Base-by-base conservation (phyloP, 2,113 vertebrate genomes). In the Anhinga anhinga region DNA sequence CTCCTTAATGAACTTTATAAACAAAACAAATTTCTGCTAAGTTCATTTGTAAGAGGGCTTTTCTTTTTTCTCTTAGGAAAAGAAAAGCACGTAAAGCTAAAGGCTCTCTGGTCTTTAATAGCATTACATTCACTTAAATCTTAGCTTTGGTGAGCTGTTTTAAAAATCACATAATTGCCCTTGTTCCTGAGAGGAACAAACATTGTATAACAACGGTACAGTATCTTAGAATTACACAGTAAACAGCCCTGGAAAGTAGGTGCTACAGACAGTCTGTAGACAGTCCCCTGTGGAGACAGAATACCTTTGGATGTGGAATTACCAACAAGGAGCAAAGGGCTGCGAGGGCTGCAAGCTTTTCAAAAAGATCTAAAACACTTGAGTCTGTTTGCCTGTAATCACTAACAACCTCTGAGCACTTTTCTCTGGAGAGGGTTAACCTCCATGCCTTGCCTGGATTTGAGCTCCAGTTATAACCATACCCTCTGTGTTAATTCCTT, bases 1-100 rank as follows among this genome's bases (percentile, higher is more conserved):
- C 89, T 94, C 66, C 94, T 96, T 97, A 96, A 66, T 34, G 84
- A 97, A 95, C 85, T 92, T 93, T 44, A 92, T 91, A 95, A 97
- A 93, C 95, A 96, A 97, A 97, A 96, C 70, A 96, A 97, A 95
- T 82, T 88, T 92, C 77, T 93, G 81, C 97, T 95, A 58, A 72
- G 26, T 94, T 95, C 69, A 94, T 93, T 72, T 80, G 58, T 76
- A 77, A 93, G 78, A 77, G 40, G 44, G 61, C 30, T 27, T 34
- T 38, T 40, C 38, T 40, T 53, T n/a, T 74, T 65, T 79, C 88
- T 82, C 12, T 9, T 8, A 17, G 2, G 44, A 17, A 19, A 47
- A 63, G 62, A 95, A 84, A 83, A 89, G 36, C 72, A 77, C 36
- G 62, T 71, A 86, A 95, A 80, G 82, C 94, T 92, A 80, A 94